Evolutionary conservation across 1,140 invertebrate species (phyloP), one percentile per base, ranked within the genome.

Genomic region (Caerostris extrusa): DNA sequence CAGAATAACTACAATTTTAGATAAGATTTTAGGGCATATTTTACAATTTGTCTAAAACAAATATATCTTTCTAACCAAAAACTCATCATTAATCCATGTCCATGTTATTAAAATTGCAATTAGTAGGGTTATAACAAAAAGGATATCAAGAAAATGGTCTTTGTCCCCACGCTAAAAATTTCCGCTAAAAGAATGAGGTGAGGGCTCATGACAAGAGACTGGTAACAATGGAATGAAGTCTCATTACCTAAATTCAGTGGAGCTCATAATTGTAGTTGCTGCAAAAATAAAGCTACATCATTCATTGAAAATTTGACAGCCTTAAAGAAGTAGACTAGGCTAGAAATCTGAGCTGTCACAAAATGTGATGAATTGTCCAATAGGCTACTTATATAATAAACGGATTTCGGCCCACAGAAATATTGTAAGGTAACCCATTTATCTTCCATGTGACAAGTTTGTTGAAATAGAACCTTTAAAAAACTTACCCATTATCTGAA

Each of bases 391-490:
- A 90, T 90, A 77, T 77, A 90, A 90, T 77, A 90, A 90, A 90
- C 50, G 67, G 88, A 77, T 90, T 57, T 57, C 12, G 69, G 50
- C 69, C 71, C 88, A 77, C 53, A 90, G 69, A 90, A 90, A 90
- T 90, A 77, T 90, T 77, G 64, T 90, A 34, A 69, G 60, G 67
- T 77, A 53, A 3, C 83, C 57, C 67, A 90, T 90, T 77, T 77
- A 90, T 90, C 88, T 90, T 90, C 88, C 50, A 56, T 17, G 14
- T 90, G 88, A 90, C 88, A 90, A 71, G 53, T 90, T 90, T 77
- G 86, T 64, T 88, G 60, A 88, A 88, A 88, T 88, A 88, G 60
- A 64, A 64, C 58, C 60, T 88, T 64, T 64, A 67, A 34, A 88
- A 88, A 88, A 88, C 86, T 61, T 88, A 88, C 34, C 60, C 60